phyloP scores from a whole-genome alignment of 2,888 invertebrate genomes.

The Hypomecis atomaria region DNA sequence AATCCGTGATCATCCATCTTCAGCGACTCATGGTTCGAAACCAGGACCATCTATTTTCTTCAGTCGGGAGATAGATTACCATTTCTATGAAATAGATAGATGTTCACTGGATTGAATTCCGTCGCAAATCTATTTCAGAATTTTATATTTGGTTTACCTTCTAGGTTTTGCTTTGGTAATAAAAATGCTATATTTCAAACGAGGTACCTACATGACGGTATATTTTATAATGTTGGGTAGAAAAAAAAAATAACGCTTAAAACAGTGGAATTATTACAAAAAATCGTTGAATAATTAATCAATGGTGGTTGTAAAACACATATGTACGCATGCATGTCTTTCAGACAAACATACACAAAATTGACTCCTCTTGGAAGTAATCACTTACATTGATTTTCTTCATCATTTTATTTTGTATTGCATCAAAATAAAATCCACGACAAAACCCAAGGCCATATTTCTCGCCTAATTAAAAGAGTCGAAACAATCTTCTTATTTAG shows the following conservation, averaged over 20 bases:
- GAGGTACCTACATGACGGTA: too few relatives aligned
- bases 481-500: slow-evolving; percentile 4
- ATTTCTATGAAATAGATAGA: slow-evolving; percentile 10
- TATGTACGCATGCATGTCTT: too few relatives aligned
- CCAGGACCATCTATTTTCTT: slow-evolving; percentile 11
- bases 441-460: not conserved
- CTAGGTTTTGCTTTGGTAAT: not conserved
- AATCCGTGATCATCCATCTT: slow-evolving; percentile 2
- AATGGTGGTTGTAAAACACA: too few relatives aligned
- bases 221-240: too few relatives aligned
- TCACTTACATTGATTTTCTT: too few relatives aligned
- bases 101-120: slow-evolving; percentile 3
- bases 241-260: too few relatives aligned
- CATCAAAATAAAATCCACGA: too few relatives aligned
- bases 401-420: too few relatives aligned
- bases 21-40: slow-evolving; percentile 9
- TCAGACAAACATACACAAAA: too few relatives aligned
- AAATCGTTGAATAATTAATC: too few relatives aligned
- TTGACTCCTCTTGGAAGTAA: too few relatives aligned
- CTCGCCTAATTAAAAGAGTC: slow-evolving; percentile 2
- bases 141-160: not conserved
- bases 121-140: not conserved
- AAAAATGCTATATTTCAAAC: not conserved
- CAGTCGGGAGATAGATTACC: slow-evolving; percentile 12
- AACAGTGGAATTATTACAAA: too few relatives aligned